These are phyloP conservation scores for Nymphalis c-album DNA, from an alignment of 2,888 invertebrate species.

Conservation along the genomic window DNA sequence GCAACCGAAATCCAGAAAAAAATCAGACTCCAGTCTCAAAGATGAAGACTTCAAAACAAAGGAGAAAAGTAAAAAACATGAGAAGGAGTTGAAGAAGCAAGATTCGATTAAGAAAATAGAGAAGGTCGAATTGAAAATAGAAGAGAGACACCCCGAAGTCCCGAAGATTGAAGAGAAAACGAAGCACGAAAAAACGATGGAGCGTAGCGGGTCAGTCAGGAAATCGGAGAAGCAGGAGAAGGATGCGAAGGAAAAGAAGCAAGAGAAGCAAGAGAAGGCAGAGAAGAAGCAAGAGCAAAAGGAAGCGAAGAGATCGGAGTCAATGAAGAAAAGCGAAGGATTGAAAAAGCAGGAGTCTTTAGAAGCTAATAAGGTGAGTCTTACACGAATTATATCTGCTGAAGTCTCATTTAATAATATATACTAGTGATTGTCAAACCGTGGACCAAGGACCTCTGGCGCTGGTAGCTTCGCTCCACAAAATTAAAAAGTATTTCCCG, in stretches of 20 bases:
- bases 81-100: constrained; percentile 52
- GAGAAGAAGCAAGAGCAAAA: constrained; percentile 51
- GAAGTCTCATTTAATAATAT: no score
- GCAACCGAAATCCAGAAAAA: constrained; percentile 64
- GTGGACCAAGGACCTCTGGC: no score
- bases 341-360: constrained; percentile 70
- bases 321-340: constrained; percentile 61
- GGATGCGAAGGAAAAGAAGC: constrained; percentile 55
- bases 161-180: constrained; percentile 45
- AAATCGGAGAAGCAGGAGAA: constrained; percentile 48
- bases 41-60: constrained; percentile 66
- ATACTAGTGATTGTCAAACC: no score
- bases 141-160: constrained; percentile 44
- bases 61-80: constrained; percentile 57
- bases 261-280: constrained; percentile 61
- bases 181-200: constrained; percentile 51
- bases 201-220: constrained; percentile 61
- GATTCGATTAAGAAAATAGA: constrained; percentile 57
- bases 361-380: constrained; percentile 63
- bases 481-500: no score
- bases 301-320: constrained; percentile 65
- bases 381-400: no score
- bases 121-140: constrained; percentile 47
- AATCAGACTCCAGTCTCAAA: constrained; percentile 71
- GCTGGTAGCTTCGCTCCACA: no score